Conservation (phyloP, 2,888 invertebrate species). For the Drosophila multiciliata region DNA sequence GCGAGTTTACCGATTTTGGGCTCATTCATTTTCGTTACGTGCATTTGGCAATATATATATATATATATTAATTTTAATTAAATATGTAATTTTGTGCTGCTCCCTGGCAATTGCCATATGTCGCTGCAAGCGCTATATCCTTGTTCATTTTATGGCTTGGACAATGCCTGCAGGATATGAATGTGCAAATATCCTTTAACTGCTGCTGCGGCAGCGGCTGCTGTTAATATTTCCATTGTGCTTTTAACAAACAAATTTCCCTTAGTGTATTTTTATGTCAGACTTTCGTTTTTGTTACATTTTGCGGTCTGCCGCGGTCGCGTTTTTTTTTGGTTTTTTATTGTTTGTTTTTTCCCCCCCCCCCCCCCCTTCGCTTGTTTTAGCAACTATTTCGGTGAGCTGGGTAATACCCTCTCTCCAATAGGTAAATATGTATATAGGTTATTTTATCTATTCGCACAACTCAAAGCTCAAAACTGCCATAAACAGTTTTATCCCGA, state of each 20-base stretch:
- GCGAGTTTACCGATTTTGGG: background rate
- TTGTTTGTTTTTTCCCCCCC: slow-evolving; percentile 16
- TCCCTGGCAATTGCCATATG: slow-evolving; percentile 5
- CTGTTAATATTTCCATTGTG: slow-evolving; percentile 63
- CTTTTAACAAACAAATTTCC: slow-evolving; percentile 67
- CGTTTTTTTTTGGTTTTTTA: slow-evolving; percentile 12
- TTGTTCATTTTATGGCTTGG: slow-evolving; percentile 9
- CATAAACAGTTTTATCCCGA: background rate
- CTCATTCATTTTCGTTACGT: slow-evolving; percentile 19
- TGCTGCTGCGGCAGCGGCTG: slow-evolving; percentile 5
- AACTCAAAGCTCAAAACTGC: background rate
- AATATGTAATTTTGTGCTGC: background rate
- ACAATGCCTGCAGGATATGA: slow-evolving; percentile 8
- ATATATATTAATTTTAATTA: slow-evolving; percentile 13
- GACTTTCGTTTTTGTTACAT: slow-evolving; percentile 49
- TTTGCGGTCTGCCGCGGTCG: slow-evolving; percentile 41
- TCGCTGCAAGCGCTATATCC: slow-evolving; percentile 2
- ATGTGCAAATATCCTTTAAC: slow-evolving; percentile 10
- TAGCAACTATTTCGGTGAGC: background rate
- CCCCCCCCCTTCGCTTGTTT: no score
- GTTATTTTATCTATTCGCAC: no score
- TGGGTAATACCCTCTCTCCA: background rate
- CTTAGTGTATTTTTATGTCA: slow-evolving; percentile 61
- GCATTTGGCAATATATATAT: slow-evolving; percentile 1
- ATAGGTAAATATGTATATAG: background rate